Conservation (phyloP, 2,113 vertebrate genomes). For the Muscicapa adusta region DNA sequence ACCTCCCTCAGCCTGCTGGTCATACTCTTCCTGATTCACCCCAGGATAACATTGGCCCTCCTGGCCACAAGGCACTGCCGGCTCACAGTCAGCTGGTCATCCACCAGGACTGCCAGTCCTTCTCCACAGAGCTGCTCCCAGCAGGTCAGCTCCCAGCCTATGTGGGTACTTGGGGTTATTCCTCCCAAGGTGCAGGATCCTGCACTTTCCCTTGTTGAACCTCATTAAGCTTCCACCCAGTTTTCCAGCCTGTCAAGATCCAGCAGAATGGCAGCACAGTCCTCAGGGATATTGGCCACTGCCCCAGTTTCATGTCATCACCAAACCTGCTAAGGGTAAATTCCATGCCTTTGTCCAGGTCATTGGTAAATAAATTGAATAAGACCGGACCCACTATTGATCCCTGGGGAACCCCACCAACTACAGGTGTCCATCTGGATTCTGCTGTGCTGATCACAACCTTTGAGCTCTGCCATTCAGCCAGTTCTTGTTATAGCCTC, state of each 20-base stretch:
- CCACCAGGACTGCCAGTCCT: background rate
- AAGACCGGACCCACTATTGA: background rate
- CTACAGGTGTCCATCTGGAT: background rate
- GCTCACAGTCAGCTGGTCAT: background rate
- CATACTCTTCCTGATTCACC: rapidly evolving
- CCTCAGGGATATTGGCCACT: background rate
- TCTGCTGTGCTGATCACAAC: background rate
- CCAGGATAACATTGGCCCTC: background rate
- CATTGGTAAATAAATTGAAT: background rate
- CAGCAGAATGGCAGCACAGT: background rate
- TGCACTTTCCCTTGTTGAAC: background rate
- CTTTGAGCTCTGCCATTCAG: background rate
- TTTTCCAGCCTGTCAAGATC: background rate
- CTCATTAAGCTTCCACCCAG: background rate
- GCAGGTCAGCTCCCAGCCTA: background rate
- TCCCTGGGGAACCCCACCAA: background rate
- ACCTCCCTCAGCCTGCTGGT: background rate
- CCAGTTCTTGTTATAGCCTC: background rate
- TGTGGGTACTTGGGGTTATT: background rate
- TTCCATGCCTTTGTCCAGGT: background rate
- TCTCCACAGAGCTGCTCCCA: background rate
- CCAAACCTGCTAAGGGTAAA: background rate
- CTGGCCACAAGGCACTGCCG: too few relatives aligned
- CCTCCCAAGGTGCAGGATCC: background rate
- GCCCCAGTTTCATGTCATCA: background rate